phyloP scores from a whole-genome alignment of 1,140 invertebrate species.

The Drosophila albomicans region DNA sequence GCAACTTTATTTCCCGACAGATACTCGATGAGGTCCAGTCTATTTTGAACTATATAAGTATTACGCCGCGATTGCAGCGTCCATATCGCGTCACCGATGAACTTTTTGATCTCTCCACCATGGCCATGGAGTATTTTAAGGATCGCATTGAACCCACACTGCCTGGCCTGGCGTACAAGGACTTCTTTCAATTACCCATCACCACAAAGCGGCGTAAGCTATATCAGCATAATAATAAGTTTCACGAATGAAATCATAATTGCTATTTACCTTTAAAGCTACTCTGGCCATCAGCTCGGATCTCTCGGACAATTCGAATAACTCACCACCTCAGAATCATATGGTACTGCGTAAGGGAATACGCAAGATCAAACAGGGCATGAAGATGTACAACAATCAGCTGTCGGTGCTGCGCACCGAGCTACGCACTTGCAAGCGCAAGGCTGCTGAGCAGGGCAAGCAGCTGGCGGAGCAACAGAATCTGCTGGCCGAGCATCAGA shows the following conservation, averaged over 20 bases:
- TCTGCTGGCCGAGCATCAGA: slow-evolving; percentile 90
- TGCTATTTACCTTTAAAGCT: slow-evolving; percentile 35
- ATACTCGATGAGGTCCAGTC: slow-evolving; percentile 91
- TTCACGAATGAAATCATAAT: neutral
- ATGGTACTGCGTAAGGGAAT: slow-evolving; percentile 94
- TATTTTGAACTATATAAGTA: slow-evolving; percentile 93
- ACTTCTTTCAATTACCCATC: slow-evolving; percentile 86
- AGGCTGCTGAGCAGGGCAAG: slow-evolving; percentile 92
- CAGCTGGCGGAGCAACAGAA: slow-evolving; percentile 94
- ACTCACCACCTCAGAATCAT: slow-evolving; percentile 90
- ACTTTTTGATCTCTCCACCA: slow-evolving; percentile 95
- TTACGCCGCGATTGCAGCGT: slow-evolving; percentile 91
- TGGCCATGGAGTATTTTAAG: slow-evolving; percentile 97
- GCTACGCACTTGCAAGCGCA: slow-evolving; percentile 91
- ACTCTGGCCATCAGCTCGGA: slow-evolving; percentile 70
- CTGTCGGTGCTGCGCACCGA: slow-evolving; percentile 91
- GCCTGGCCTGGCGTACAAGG: slow-evolving; percentile 93
- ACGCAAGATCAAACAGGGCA: slow-evolving; percentile 93
- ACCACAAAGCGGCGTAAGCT: slow-evolving; percentile 76
- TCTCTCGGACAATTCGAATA: slow-evolving; percentile 86
- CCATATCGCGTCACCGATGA: slow-evolving; percentile 96
- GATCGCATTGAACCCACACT: slow-evolving; percentile 94
- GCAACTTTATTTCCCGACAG: slow-evolving; percentile 63
- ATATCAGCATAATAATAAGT: neutral
- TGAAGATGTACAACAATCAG: slow-evolving; percentile 94